Evolutionary conservation across 2,113 vertebrate genomes (phyloP), one percentile per base, ranked within the genome.

Genomic region (Uria lomvia): DNA sequence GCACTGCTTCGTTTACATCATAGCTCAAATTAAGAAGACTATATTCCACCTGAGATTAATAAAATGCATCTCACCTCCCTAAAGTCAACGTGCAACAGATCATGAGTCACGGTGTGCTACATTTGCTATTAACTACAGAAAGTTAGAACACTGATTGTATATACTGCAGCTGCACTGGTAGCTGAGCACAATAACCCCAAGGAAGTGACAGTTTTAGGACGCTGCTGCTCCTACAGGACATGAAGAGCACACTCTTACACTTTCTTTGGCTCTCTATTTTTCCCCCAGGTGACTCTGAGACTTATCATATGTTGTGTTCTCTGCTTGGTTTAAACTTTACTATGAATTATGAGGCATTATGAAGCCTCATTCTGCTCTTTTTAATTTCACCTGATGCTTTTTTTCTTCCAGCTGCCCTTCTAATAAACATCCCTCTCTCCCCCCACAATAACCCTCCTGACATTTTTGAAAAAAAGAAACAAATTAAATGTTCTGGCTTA

Each of bases 381-480:
- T 75, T 70, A 78, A 82, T 95, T 81, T 95, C 32, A 94, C 74
- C 55, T 92, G 83, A 60, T 87, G 23, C 38, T 42, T 94, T 94
- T 94, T 75, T 87, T 68, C 49, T 89, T 89, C 76, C 83, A 94
- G 56, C 43, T 90, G 52, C 49, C 40, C 53, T 92, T 91, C 76
- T 72, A 92, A 87, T 78, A 92, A 72, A 62, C 14, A 17, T 45
- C 12, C 11, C 11, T 22, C 20, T 22, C 12, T 8, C 23, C 59
- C 10, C 10, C 24, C 43, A 58, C 43, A 58, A 62, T 76, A 79
- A 73, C 17, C 15, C 58, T 83, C 58, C 53, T 49, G 60, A 63
- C 30, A 63, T 86, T 93, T 83, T n/a, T 79, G 62, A 26, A 67
- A 84, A 88, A 86, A 84, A 63, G 43, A 92, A 88, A 80, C 15